Base-by-base conservation (phyloP, 2,888 invertebrate genomes). In the Stegana nigrithorax region DNA sequence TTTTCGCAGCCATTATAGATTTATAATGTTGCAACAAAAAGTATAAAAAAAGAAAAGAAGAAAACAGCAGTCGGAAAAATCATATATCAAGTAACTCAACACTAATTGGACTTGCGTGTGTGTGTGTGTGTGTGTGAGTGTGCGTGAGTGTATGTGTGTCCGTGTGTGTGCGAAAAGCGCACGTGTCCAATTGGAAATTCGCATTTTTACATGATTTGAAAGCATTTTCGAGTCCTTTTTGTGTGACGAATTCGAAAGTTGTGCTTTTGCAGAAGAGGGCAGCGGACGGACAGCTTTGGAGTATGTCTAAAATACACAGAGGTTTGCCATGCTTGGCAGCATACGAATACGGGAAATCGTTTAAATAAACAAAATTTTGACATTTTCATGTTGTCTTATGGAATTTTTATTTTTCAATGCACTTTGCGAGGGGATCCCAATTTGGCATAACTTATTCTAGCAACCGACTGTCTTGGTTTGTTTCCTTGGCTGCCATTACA, bases 391-490 rank as follows among this genome's bases (percentile, higher is more conserved):
- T 23, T 25, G 25, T 21, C 53, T 53, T 32, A 32, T 53, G 32
- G 32, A 53, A 53, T 55, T 55, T 55, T 36, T 32, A 55, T 36
- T 55, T 55, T 55, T n/a, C n/a, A n/a, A n/a, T n/a, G n/a, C n/a
- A n/a, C n/a, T n/a, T n/a, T n/a, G n/a, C n/a, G n/a, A n/a, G n/a
- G n/a, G n/a, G n/a, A n/a, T n/a, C n/a, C n/a, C n/a, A n/a, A n/a
- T n/a, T n/a, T n/a, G n/a, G n/a, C n/a, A n/a, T n/a, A n/a, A n/a
- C n/a, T n/a, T n/a, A n/a, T n/a, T n/a, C n/a, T n/a, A n/a, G n/a
- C n/a, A n/a, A n/a, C n/a, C n/a, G n/a, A n/a, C n/a, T n/a, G n/a
- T n/a, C n/a, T n/a, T n/a, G n/a, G n/a, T n/a, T n/a, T n/a, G n/a
- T n/a, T n/a, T n/a, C n/a, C n/a, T n/a, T n/a, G n/a, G n/a, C n/a